Base-by-base conservation (phyloP, 2,888 invertebrate genomes). In the Nemurella pictetii region DNA sequence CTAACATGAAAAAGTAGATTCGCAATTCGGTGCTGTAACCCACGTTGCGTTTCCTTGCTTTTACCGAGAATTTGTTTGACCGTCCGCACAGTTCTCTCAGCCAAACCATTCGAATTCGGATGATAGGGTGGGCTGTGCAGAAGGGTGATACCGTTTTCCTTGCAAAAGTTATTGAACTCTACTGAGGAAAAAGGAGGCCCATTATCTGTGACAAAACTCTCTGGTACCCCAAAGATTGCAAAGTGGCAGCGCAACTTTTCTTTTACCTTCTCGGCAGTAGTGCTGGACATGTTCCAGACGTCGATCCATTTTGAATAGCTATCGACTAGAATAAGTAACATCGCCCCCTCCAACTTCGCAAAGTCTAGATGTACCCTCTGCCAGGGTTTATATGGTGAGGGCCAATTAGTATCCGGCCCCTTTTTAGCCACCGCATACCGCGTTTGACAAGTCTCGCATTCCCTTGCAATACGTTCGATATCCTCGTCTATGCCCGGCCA, bases 361-460 rank as follows among this genome's bases (percentile, higher is more conserved):
- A 84, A 85, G 27, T 85, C 80, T 5, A 85, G 28, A 73, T 84
- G 84, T 15, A 85, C 25, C 9, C 80, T n/a, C n/a, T 82, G 78
- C 36, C 29, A 32, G n/a, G 25, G 73, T 20, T 73, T 73, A 73
- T 7, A n/a, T 7, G 4, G 73, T 20, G 73, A n/a, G 3, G 73
- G 73, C 73, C 73, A 73, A 73, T 73, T 73, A 26, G 5, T 4
- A 4, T 25, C 3, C 4, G 73, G 73, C n/a, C 25, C 73, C 20
- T 73, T 73, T 73, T 73, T 4, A 26, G 26, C 25, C 3, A 20
- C 20, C 5, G 25, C 73, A 25, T 26, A 25, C 15, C 25, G 3
- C 3, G 26, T n/a, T 26, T 73, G 73, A 20, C 73, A 73, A 25
- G 73, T 26, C 20, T 73, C 73, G 73, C 26, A 84, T 36, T 1